Conservation (phyloP, 2,888 invertebrate species). For the Polia nebulosa region DNA sequence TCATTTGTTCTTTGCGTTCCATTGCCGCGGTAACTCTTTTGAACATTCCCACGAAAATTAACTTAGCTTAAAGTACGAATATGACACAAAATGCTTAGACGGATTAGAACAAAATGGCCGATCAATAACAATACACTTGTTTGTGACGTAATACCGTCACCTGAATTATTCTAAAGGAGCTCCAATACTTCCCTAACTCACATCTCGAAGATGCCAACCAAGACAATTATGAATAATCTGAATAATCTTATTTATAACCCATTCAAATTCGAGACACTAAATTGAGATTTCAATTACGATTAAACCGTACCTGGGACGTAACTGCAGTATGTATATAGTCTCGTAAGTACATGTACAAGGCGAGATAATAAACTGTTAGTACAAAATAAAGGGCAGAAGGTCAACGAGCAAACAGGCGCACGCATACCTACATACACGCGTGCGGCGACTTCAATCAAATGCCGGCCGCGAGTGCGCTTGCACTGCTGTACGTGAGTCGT, state of each 20-base stretch:
- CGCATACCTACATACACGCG: not conserved
- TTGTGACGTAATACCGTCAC: constrained; percentile 22
- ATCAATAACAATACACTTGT: not conserved
- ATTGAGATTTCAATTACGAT: constrained; percentile 63
- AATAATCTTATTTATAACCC: constrained; percentile 58
- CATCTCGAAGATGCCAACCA: constrained; percentile 18
- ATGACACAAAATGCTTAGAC: not conserved
- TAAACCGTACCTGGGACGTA: constrained; percentile 53
- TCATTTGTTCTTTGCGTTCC: too few relatives aligned
- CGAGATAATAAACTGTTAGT: constrained; percentile 44
- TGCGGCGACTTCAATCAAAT: not conserved
- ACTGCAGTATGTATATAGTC: constrained; percentile 33
- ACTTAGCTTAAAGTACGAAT: too few relatives aligned
- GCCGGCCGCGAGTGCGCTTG: not conserved
- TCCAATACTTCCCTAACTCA: constrained; percentile 22
- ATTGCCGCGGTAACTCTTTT: too few relatives aligned
- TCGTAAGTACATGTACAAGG: constrained; percentile 32
- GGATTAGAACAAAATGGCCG: constrained; percentile 24
- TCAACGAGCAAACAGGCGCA: not conserved
- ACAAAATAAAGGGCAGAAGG: constrained; percentile 8
- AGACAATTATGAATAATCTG: constrained; percentile 55
- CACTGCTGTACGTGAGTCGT: too few relatives aligned
- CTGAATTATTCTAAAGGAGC: constrained; percentile 4
- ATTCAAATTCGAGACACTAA: constrained; percentile 58
- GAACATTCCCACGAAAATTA: too few relatives aligned